These are phyloP conservation scores for Hyaena hyaena DNA, from an alignment of 2,113 vertebrate species.

Conservation along the genomic window DNA sequence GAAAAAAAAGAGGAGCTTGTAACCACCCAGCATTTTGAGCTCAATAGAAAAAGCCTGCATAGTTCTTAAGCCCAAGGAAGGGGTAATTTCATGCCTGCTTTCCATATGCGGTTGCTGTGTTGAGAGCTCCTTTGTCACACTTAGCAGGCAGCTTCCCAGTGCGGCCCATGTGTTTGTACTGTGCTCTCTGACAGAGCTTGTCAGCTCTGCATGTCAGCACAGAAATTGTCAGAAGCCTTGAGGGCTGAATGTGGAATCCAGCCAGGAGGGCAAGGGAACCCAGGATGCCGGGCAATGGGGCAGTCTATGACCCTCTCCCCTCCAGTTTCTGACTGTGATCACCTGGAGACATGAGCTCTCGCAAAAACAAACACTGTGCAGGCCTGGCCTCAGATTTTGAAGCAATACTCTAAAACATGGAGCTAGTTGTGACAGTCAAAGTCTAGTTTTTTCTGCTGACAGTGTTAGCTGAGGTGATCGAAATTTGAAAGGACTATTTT, in stretches of 20 bases:
- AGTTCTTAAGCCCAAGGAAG: neutral
- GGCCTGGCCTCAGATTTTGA: neutral
- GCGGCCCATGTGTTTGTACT: constrained; percentile 25
- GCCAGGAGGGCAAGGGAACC: neutral
- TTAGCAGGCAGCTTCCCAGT: constrained; percentile 50
- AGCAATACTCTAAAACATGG: constrained; percentile 29
- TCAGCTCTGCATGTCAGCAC: neutral
- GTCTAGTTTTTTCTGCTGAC: neutral
- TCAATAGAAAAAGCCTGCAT: neutral
- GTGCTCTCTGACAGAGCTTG: constrained; percentile 46
- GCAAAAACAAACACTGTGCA: neutral
- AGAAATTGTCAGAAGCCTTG: neutral
- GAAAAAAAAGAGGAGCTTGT: constrained; percentile 1
- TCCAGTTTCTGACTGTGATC: neutral
- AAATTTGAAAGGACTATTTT: constrained; percentile 58
- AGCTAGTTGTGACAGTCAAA: neutral
- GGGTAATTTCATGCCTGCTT: constrained; percentile 40
- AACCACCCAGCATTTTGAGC: neutral
- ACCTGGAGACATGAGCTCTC: neutral
- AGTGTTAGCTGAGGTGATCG: neutral
- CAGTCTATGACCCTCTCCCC: neutral
- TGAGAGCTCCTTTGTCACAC: constrained; percentile 52
- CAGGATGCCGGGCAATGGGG: neutral
- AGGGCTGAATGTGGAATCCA: constrained; percentile 18
- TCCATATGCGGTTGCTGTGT: constrained; percentile 9